Evolutionary conservation across 35 echinoderm and acorn worm species (phyloP).

Genomic region (Amphiura filiformis): DNA sequence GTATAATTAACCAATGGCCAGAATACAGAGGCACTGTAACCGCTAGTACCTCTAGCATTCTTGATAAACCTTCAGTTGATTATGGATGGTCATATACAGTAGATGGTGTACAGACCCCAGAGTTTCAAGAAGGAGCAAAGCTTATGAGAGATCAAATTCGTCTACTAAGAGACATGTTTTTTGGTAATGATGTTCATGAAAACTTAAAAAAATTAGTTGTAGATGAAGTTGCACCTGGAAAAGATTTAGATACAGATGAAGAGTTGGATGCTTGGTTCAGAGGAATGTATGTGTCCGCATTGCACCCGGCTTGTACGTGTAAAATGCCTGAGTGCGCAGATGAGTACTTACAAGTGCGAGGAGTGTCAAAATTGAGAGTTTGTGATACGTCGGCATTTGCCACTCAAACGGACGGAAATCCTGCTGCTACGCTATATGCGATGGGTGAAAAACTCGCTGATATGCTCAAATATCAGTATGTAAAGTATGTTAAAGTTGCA

Average conservation of each 20-base stretch:
- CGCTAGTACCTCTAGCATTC: conserved; percentile 11
- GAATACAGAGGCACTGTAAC: conserved; percentile 13
- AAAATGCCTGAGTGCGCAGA: conserved; percentile 42
- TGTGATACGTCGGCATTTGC: conserved; percentile 46
- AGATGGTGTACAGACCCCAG: neutral
- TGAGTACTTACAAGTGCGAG: conserved; percentile 32
- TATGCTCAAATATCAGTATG: conserved; percentile 24
- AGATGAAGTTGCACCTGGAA: conserved; percentile 40
- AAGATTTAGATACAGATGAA: conserved; percentile 16
- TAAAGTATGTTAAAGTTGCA: conserved; percentile 13
- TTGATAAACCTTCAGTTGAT: conserved; percentile 26
- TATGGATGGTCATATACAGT: conserved; percentile 27
- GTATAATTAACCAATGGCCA: conserved; percentile 41
- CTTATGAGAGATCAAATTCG: conserved; percentile 22
- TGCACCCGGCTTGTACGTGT: conserved; percentile 35
- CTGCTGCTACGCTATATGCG: conserved; percentile 24
- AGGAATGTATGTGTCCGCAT: conserved; percentile 36
- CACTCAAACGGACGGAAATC: conserved; percentile 25
- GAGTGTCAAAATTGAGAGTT: conserved; percentile 15
- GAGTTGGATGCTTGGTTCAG: conserved; percentile 28
- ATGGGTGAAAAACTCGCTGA: conserved; percentile 41
- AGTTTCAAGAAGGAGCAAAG: conserved; percentile 20
- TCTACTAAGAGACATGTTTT: conserved; percentile 20
- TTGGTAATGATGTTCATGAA: conserved; percentile 17
- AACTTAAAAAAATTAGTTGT: neutral